These are phyloP conservation scores for Ecliptopera silaceata DNA, from an alignment of 2,888 invertebrate species.

Conservation along the genomic window DNA sequence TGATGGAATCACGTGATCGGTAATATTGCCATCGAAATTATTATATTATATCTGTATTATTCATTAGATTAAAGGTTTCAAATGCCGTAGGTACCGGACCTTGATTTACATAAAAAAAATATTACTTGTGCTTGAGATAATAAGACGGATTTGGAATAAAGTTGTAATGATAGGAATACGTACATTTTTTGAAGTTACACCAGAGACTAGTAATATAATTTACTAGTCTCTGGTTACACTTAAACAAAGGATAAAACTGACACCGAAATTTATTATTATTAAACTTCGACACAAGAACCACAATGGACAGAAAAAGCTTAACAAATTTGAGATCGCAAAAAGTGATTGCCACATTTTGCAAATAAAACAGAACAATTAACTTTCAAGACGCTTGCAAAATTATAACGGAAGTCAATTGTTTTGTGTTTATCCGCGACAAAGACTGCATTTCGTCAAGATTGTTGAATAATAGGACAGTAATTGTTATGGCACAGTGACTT, in stretches of 20 bases:
- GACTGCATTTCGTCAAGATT: conserved; percentile 42
- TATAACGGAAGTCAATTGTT: conserved; percentile 54
- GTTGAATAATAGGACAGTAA: conserved; percentile 33
- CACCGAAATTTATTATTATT: background rate
- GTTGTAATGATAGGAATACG: too few species aligned
- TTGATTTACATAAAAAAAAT: too few species aligned
- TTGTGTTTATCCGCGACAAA: conserved; percentile 45
- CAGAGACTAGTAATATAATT: too few species aligned
- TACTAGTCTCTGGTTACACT: too few species aligned
- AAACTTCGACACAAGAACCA: background rate
- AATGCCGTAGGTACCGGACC: too few species aligned
- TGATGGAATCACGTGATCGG: conserved; percentile 5
- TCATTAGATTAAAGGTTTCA: too few species aligned
- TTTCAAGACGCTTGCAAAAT: conserved; percentile 27
- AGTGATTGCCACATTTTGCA: conserved; percentile 18
- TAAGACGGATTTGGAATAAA: too few species aligned
- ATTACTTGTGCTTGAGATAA: too few species aligned
- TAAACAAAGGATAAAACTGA: background rate
- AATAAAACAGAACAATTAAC: conserved; percentile 25
- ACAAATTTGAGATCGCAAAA: conserved; percentile 15
- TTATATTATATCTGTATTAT: too few species aligned
- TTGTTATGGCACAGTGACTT: conserved; percentile 36
- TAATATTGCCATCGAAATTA: background rate
- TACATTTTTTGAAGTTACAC: too few species aligned
- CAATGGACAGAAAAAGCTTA: conserved; percentile 1